These are phyloP conservation scores for Boulengeromyrus knoepffleri DNA, from an alignment of 2,113 vertebrate genomes.

Conservation along the genomic window DNA sequence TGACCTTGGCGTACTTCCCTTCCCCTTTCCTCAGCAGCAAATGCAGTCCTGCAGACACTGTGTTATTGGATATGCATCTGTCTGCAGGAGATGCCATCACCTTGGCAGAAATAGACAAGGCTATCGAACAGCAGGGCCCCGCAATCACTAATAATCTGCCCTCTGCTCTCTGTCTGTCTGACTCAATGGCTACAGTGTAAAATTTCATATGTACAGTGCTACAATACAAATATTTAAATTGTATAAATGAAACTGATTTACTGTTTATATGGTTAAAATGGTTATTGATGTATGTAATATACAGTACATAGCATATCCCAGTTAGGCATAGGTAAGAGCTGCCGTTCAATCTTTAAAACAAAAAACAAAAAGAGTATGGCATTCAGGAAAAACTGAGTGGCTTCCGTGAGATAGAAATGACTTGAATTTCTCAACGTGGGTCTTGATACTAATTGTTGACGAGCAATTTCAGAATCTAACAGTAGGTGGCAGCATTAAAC, in stretches of 20 bases:
- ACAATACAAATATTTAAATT: not conserved
- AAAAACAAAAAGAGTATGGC: not conserved
- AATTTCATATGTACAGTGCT: not conserved
- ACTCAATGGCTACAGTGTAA: not conserved
- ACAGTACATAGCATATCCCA: not conserved
- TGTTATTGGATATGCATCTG: slow-evolving; percentile 40
- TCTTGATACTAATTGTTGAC: not conserved
- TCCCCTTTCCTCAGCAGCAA: not conserved
- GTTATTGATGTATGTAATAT: not conserved
- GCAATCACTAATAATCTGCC: slow-evolving; percentile 50
- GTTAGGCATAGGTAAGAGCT: not conserved
- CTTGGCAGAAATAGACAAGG: slow-evolving; percentile 32
- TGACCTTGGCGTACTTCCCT: not conserved
- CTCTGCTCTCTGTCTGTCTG: not conserved
- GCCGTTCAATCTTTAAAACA: not conserved
- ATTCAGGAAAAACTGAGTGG: not conserved
- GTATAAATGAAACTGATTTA: not conserved
- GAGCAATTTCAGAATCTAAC: slow-evolving; percentile 27
- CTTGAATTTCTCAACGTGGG: not conserved
- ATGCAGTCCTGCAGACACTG: not conserved
- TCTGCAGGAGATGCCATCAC: not conserved
- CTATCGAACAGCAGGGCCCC: slow-evolving; percentile 50
- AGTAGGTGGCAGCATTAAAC: slow-evolving; percentile 62
- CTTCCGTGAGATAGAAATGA: not conserved
- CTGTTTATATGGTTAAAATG: not conserved